A percentile compares a stretch with the other conserved stretches of the same genome.
Evolutionary conservation across 2,113 vertebrate genomes (phyloP).

Genomic region (Phalacrocorax pelagicus): DNA sequence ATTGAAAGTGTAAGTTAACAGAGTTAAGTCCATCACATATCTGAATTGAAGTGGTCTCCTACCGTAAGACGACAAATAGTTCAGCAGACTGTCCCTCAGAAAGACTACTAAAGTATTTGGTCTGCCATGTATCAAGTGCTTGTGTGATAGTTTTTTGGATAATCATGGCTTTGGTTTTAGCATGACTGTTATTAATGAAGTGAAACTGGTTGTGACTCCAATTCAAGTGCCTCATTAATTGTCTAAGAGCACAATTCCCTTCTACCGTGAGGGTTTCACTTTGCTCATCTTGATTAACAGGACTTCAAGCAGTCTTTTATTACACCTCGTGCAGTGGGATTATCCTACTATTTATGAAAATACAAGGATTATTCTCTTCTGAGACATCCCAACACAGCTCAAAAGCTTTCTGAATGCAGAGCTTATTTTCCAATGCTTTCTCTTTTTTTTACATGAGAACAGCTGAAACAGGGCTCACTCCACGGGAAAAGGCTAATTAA

Average conservation of each 20-base stretch:
- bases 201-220: background rate
- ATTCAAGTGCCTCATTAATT: background rate
- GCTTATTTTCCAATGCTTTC: background rate
- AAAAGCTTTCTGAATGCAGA: background rate
- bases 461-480: background rate
- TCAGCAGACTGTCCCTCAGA: background rate
- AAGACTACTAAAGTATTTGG: background rate
- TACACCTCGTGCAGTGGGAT: background rate
- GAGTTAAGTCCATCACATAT: background rate
- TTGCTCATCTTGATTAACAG: background rate
- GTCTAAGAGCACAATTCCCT: background rate
- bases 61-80: background rate
- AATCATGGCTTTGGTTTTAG: background rate
- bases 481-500: background rate
- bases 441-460: background rate
- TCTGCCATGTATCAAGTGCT: background rate
- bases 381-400: background rate
- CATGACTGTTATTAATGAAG: background rate
- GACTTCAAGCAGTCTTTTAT: background rate
- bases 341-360: background rate
- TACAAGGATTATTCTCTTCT: background rate
- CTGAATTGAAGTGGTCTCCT: background rate
- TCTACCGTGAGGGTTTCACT: background rate
- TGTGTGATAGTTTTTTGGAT: background rate
- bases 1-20: background rate